Percentiles rank a stretch among this genome's conserved stretches.
Conservation (phyloP, 2,888 invertebrate species). For the Sympetrum striolatum region DNA sequence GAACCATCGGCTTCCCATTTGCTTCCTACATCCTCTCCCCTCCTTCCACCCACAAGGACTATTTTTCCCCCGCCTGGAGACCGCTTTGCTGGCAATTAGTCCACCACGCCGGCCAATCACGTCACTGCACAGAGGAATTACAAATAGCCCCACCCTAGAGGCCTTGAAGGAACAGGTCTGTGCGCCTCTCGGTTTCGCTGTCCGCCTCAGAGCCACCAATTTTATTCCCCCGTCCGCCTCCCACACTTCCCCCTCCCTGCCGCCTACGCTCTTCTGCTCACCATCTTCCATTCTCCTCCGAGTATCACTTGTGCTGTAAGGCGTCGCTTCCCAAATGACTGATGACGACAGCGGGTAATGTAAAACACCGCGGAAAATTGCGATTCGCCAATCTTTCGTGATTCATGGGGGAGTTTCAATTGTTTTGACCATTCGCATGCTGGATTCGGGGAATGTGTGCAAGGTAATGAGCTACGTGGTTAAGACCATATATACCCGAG, state of each 20-base stretch:
- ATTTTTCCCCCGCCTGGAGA: neutral
- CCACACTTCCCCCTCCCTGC: neutral
- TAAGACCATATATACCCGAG: no score
- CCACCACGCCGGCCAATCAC: slow-evolving; percentile 21
- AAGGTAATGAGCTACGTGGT: no score
- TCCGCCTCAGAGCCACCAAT: neutral
- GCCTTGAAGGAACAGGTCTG: slow-evolving; percentile 38
- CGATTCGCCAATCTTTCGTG: neutral
- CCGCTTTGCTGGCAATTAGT: slow-evolving; percentile 5
- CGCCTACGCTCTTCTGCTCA: neutral
- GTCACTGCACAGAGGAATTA: slow-evolving; percentile 42
- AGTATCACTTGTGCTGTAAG: neutral
- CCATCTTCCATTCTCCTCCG: neutral
- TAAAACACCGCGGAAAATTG: slow-evolving; percentile 6
- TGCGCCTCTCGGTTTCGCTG: neutral
- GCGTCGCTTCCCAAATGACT: slow-evolving; percentile 19
- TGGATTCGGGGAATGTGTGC: neutral
- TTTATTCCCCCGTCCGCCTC: neutral
- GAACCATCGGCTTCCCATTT: slow-evolving; percentile 18
- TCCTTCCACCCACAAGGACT: neutral
- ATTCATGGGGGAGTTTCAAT: neutral
- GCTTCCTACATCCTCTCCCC: neutral
- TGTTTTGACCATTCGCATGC: neutral
- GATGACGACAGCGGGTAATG: neutral
- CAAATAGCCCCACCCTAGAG: slow-evolving; percentile 44